A percentile compares a stretch with the other conserved stretches of the same genome.
Conservation (phyloP, 1,140 invertebrate genomes). For the Drosophila erecta region DNA sequence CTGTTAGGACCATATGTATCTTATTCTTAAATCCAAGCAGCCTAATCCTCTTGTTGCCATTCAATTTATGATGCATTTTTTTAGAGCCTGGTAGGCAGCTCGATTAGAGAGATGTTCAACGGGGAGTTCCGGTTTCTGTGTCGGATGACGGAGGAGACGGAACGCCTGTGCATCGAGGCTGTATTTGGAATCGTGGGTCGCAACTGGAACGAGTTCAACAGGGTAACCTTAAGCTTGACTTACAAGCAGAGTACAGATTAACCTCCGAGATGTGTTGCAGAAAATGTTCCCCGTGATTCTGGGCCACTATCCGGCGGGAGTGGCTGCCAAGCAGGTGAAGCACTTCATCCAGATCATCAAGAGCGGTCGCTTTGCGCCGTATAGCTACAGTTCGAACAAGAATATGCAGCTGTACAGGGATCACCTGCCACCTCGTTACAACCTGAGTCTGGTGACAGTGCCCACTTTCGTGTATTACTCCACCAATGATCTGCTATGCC, state of each 20-base stretch:
- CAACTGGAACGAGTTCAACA: constrained; percentile 81
- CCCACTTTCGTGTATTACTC: constrained; percentile 89
- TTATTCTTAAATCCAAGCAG: too few relatives aligned
- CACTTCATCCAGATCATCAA: constrained; percentile 84
- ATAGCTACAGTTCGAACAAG: constrained; percentile 75
- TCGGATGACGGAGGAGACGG: constrained; percentile 82
- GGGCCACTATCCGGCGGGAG: constrained; percentile 87
- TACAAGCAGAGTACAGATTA: rapidly evolving
- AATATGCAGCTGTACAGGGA: constrained; percentile 86
- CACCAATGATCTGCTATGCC: constrained; percentile 87
- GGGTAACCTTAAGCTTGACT: constrained; percentile 72
- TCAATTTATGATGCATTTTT: not conserved
- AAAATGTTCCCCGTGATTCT: constrained; percentile 90
- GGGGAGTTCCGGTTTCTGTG: constrained; percentile 78
- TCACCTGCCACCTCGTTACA: constrained; percentile 86
- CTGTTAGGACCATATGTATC: too few relatives aligned
- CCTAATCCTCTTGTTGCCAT: too few relatives aligned
- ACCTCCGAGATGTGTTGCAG: constrained; percentile 33
- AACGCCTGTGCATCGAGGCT: constrained; percentile 76
- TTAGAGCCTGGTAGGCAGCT: constrained; percentile 77
- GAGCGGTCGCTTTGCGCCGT: constrained; percentile 70
- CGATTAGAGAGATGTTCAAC: constrained; percentile 82
- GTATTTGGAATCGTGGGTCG: constrained; percentile 81
- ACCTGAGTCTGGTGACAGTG: constrained; percentile 87
- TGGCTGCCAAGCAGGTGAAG: constrained; percentile 80